Evolutionary conservation across 1,140 invertebrate genomes (phyloP).

Genomic region (Cotesia glomerata): DNA sequence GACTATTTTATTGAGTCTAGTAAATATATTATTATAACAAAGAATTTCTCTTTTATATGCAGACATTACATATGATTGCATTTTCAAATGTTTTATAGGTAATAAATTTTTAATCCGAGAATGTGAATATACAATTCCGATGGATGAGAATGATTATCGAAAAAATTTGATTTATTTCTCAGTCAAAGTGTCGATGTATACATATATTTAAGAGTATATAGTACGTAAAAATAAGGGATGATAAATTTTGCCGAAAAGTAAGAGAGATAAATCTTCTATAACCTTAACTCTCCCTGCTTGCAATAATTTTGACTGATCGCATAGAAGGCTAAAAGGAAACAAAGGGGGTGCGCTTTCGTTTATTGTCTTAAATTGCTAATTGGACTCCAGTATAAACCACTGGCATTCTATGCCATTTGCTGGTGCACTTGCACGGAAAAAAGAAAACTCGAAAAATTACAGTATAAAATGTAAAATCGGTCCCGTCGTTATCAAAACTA

Average conservation of each 20-base stretch:
- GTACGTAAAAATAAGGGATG: background rate
- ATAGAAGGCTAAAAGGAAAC: background rate
- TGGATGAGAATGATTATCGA: no score
- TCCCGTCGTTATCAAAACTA: no score
- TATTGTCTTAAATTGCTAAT: slow-evolving; percentile 61
- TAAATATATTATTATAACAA: no score
- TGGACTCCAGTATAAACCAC: slow-evolving; percentile 38
- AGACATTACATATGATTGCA: no score
- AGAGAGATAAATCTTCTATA: background rate
- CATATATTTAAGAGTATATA: background rate
- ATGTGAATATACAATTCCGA: no score
- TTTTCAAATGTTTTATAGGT: no score
- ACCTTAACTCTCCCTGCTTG: background rate
- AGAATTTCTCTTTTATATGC: no score
- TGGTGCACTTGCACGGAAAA: background rate
- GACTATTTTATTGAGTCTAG: no score
- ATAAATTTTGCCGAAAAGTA: background rate
- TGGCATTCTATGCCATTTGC: slow-evolving; percentile 8
- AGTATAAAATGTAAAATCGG: no score
- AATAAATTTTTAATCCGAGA: no score
- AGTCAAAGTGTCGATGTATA: background rate
- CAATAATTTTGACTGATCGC: slow-evolving; percentile 26
- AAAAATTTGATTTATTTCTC: background rate
- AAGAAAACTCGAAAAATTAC: no score
- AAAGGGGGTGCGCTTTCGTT: slow-evolving; percentile 33